Conservation (phyloP, 2,797 vertebrate species). For the Pteronotus mesoamericanus region DNA sequence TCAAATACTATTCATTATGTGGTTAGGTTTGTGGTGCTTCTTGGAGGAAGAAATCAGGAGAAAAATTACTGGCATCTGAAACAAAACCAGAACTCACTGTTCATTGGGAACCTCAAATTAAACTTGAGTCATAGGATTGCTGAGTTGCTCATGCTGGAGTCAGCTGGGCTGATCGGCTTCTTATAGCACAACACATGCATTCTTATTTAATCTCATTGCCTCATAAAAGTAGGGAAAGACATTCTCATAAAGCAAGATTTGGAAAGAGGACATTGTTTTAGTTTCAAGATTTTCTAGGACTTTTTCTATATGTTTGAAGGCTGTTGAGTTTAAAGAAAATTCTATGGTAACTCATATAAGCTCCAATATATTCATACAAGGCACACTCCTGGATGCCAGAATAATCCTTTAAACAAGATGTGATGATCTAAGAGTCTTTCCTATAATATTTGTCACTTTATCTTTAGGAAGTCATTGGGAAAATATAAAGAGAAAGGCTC, state of each 20-base stretch:
- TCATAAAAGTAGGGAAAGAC: background rate
- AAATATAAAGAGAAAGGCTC: background rate
- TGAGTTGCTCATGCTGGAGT: slow-evolving; percentile 33
- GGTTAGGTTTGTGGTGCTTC: slow-evolving; percentile 50
- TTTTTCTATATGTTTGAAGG: background rate
- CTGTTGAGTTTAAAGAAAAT: background rate
- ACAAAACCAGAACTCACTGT: slow-evolving; percentile 59
- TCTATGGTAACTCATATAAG: background rate
- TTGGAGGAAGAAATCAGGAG: slow-evolving; percentile 38
- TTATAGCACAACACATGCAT: background rate
- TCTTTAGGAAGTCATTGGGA: background rate
- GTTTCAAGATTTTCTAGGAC: background rate
- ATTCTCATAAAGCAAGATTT: slow-evolving; percentile 36
- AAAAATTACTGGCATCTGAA: slow-evolving; percentile 53
- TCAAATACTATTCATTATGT: slow-evolving; percentile 63
- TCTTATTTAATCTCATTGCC: slow-evolving; percentile 37
- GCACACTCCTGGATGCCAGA: background rate
- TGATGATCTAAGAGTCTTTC: background rate
- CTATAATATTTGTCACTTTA: background rate
- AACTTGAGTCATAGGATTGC: slow-evolving; percentile 55
- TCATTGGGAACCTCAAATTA: slow-evolving; percentile 51
- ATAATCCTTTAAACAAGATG: background rate
- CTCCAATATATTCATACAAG: background rate
- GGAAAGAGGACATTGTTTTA: background rate
- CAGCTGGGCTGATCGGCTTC: slow-evolving; percentile 1